These are phyloP conservation scores for Battus philenor DNA, from an alignment of 1,140 invertebrate species.

Conservation along the genomic window DNA sequence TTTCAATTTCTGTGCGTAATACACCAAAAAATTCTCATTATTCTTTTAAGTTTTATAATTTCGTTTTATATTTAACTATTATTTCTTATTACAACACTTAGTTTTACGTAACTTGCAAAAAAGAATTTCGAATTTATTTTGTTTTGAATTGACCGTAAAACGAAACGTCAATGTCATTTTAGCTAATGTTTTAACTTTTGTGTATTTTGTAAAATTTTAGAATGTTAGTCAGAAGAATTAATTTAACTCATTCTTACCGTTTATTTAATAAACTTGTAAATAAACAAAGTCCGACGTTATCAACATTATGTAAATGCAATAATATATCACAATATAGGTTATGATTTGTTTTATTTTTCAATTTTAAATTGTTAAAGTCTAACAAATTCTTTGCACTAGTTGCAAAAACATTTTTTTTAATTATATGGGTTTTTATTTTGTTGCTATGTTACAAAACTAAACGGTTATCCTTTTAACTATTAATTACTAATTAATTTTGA, in stretches of 20 bases:
- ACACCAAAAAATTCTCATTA: too few relatives aligned
- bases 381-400: not conserved
- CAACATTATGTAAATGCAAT: constrained; percentile 17
- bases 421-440: not conserved
- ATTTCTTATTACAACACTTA: too few relatives aligned
- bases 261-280: constrained; percentile 3
- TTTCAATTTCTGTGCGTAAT: too few relatives aligned
- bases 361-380: not conserved
- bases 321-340: constrained; percentile 24
- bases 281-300: constrained; percentile 11
- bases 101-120: too few relatives aligned
- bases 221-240: constrained; percentile 6
- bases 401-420: not conserved
- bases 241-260: constrained; percentile 4
- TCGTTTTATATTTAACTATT: too few relatives aligned
- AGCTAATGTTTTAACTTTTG: not conserved
- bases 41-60: too few relatives aligned
- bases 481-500: too few relatives aligned
- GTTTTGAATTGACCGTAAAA: too few relatives aligned
- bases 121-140: too few relatives aligned
- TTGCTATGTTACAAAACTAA: not conserved
- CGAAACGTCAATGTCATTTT: constrained; percentile 7
- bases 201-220: constrained; percentile 1
- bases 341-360: constrained; percentile 17
- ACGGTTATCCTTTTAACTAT: too few relatives aligned